Base-by-base conservation (phyloP, 2,797 vertebrate species). In the Chaetodon trifasciatus region DNA sequence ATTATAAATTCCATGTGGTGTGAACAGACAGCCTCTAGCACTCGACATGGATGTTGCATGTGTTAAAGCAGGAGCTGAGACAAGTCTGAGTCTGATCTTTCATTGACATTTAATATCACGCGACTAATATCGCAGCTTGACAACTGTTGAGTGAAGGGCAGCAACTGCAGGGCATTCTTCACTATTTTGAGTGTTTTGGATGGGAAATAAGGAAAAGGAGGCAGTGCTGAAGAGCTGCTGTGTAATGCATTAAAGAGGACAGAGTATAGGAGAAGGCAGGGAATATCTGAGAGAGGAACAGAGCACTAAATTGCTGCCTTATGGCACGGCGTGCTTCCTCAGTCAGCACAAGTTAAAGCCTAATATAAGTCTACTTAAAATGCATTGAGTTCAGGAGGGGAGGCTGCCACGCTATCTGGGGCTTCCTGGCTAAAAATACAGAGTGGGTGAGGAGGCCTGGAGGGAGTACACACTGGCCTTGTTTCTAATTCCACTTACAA, bases 351-450 rank as follows among this genome's bases (percentile, higher is more conserved):
- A 81, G 82, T 74, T 70, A 71, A 32, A 50, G 66, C 67, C 84
- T 69, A 78, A 85, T 85, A 66, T 57, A 80, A 86, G 81, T 82
- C 84, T 87, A 75, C 67, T 92, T 88, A 79, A 89, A 91, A 93
- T 91, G 89, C 85, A 89, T 79, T 80, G 77, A 84, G 89, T 76
- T 87, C 68, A 85, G 69, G 56, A 87, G 83, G 76, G 61, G 81
- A 85, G 72, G 72, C 78, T 47, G 86, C 40, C 44, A 8, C 21
- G 60, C 66, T 88, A 88, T 92, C 89, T 91, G 86, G 88, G 84
- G 65, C 90, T 92, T 73, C 75, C 75, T 64, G 73, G 65, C 88
- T 94, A 90, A 91, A 92, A 91, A 91, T 92, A 92, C 50, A 85
- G 82, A 66, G 78, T 58, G 74, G 40, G 28, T 66, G 80, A 81